Base-by-base conservation (phyloP, 1,140 invertebrate genomes). In the Drosophila sp. region DNA sequence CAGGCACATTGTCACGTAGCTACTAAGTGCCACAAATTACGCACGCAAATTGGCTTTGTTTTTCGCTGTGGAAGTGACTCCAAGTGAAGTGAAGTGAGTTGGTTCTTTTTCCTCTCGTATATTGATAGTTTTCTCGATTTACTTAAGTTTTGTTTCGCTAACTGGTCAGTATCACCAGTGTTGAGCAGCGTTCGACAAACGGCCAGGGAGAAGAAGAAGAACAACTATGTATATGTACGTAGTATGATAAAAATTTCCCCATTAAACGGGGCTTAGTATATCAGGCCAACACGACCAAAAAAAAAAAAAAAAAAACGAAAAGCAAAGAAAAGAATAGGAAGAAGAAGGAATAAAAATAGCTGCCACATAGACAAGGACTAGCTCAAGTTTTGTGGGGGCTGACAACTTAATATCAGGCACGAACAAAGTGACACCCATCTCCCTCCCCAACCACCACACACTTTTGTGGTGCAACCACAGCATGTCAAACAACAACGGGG, bases 1-100 rank as follows among this genome's bases (percentile, higher is more conserved):
- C 72, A 50, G 23, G 44, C 44, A 50, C 44, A 70, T 67, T 60
- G 68, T 85, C 83, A 87, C 83, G 83, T 87, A 87, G 61, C 84
- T 71, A 77, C 70, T 80, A 87, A 89, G 83, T 89, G 83, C 83
- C 83, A 77, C 83, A 87, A 87, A 87, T 87, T 87, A 87, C 84
- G 83, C 83, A 87, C 83, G 84, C 83, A 87, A 87, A 87, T 87
- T 87, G 83, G 83, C 83, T 86, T 86, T 86, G 83, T 86, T 79
- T 63, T 60, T 76, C 65, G 60, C 41, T 23, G 27, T 35, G 30
- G 47, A 11, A 11, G 30, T 10, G 54, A 35, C 7, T 8, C 10
- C 7, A 38, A 38, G 35, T 38, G 35, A 38, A 17, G 17, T 17
- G 17, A 17, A 17, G 17, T 17, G 23, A 1, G 35, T 38, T 38